Evolutionary conservation across 1,140 invertebrate genomes (phyloP), one percentile per base, ranked within the genome.

Genomic region (Ceratosolen fusciceps): DNA sequence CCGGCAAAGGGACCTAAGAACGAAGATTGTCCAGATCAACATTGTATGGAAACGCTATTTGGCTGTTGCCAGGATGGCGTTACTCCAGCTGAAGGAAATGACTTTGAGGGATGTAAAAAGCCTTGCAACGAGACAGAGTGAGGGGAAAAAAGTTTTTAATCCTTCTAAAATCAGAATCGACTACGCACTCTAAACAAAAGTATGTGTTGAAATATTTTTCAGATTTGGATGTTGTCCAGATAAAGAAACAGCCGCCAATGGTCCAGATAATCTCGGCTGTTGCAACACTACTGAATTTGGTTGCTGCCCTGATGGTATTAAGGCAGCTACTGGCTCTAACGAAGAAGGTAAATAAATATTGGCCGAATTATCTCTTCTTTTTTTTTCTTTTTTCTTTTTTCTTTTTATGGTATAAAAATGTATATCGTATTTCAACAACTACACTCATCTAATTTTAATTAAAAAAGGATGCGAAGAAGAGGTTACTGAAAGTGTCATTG

Each of bases 61-160:
- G 95, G 95, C 4, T 98, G 97, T 86, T 98, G 97, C 86, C 93
- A 94, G 49, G 96, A 98, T 88, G 94, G 94, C 49, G 91, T 93
- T 77, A 96, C 94, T 9, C 90, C 93, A 19, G 94, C 97, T 0
- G 92, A 94, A 84, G 97, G 96, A 16, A 96, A 96, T 83, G 93
- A 97, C 80, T 90, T 93, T 77, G 95, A 96, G 86, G 96, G 96
- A 37, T 98, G 96, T 86, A 95, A 93, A 67, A 93, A 93, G 82
- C 92, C 93, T 31, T 95, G 94, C 86, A 89, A 91, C 31, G 88
- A 92, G 73, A 92, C 94, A 14, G 90, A 93, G 93, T 94, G 89
- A 90, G 90, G 84, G n/a, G 19, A 24, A 21, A 37, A n/a, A 49
- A 49, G 65, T 60, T 47, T 24, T 1, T 21, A 21, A 52, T 52